Base-by-base conservation (phyloP, 2,888 invertebrate species). In the Cerceris rybyensis region DNA sequence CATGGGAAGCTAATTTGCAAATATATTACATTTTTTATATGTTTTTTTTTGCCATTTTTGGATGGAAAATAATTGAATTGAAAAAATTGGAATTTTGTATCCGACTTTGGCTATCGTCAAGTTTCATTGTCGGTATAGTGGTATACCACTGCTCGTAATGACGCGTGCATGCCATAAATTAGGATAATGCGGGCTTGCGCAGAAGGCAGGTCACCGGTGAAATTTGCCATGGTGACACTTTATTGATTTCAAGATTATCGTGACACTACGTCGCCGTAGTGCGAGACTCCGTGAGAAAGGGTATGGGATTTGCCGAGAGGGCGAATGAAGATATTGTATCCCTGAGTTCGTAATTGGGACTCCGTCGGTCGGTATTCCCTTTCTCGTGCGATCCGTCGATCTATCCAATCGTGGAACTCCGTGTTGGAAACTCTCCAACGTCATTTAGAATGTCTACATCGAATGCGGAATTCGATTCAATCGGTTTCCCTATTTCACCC, bases 171-270 rank as follows among this genome's bases (percentile, higher is more conserved):
- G 11, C 7, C 78, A 77, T 73, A 86, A 87, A 86, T 88, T 86
- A 86, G 77, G 70, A 75, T 80, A 74, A 79, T 73, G 73, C 77
- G 81, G 78, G 67, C 77, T 78, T 84, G 87, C 88, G 87, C 86
- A 83, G 74, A 71, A 58, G 63, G 78, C 70, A 65, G 69, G 75
- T 74, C 54, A 63, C 70, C 72, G 70, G 78, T 74, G 88, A 87
- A 86, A 87, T 88, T 85, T 82, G 87, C 81, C 82, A 81, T 71
- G 86, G 82, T 85, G 87, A 88, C 86, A 87, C 88, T 90, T 90
- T 89, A 91, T 91, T 90, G 91, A 92, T 92, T 90, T 90, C 89
- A 86, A 90, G 90, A 91, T 91, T 91, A 91, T 91, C 89, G 86
- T 88, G 87, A 81, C 79, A 82, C 81, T 74, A 73, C 52, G 59